Evolutionary conservation across 2,888 invertebrate genomes (phyloP).

Genomic region (Lordiphosa fenestrarum): DNA sequence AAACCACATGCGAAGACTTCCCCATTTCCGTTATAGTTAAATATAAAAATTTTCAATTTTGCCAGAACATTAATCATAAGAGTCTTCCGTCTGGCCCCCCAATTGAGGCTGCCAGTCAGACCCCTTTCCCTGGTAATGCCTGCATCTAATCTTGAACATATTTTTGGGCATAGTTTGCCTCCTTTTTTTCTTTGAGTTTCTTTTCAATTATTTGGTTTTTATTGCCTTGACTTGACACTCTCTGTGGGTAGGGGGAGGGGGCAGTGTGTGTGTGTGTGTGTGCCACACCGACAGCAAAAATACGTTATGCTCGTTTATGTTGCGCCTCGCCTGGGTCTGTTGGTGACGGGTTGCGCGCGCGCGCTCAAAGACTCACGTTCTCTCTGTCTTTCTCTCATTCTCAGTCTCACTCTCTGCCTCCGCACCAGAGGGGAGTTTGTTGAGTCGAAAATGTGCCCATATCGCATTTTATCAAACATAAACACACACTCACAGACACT

Average conservation of each 20-base stretch:
- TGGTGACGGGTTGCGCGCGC: constrained; percentile 48
- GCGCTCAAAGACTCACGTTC: constrained; percentile 50
- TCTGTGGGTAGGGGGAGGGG: constrained; percentile 29
- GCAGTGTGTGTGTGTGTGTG: constrained; percentile 31
- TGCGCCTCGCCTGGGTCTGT: constrained; percentile 47
- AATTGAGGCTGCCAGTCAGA: constrained; percentile 52
- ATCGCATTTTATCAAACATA: constrained; percentile 74
- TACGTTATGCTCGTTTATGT: constrained; percentile 73
- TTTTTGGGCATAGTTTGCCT: constrained; percentile 48
- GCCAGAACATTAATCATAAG: constrained; percentile 71
- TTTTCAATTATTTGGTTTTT: constrained; percentile 68
- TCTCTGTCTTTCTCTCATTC: constrained; percentile 23
- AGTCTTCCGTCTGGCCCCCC: constrained; percentile 34
- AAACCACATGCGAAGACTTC: constrained; percentile 62
- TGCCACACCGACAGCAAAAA: constrained; percentile 71
- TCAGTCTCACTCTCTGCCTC: constrained; percentile 12
- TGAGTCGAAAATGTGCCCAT: constrained; percentile 66
- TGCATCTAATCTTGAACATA: constrained; percentile 69
- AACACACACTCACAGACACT: constrained; percentile 52
- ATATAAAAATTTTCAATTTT: constrained; percentile 62
- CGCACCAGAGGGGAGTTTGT: constrained; percentile 27
- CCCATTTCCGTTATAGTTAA: constrained; percentile 62
- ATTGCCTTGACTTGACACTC: constrained; percentile 72
- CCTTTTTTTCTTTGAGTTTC: constrained; percentile 24
- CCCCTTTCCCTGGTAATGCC: constrained; percentile 44